phyloP scores from a whole-genome alignment of 1,140 invertebrate genomes.

The Thereuonema tuberculata region DNA sequence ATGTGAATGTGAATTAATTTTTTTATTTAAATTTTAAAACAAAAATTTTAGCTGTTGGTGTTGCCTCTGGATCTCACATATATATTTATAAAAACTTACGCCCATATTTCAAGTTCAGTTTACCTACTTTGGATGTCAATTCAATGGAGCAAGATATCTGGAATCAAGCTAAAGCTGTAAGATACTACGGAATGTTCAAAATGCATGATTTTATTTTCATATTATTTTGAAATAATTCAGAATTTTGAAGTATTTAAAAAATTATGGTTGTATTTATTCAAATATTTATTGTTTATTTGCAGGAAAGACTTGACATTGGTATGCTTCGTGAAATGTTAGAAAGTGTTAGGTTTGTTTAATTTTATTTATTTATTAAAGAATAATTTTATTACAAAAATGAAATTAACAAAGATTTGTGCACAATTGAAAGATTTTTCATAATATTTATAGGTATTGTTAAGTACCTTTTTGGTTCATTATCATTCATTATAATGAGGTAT shows the following conservation, averaged over 20 bases:
- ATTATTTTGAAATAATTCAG: background rate
- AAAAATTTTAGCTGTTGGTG: constrained; percentile 63
- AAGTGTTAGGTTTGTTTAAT: constrained; percentile 26
- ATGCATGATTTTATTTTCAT: background rate
- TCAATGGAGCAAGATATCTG: constrained; percentile 64
- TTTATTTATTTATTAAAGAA: constrained; percentile 2
- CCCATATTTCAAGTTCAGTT: constrained; percentile 84
- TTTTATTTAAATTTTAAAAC: no score
- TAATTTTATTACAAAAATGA: constrained; percentile 10
- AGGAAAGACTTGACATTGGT: constrained; percentile 31
- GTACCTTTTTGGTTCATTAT: background rate
- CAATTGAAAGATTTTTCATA: background rate
- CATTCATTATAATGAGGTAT: background rate
- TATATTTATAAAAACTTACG: constrained; percentile 87
- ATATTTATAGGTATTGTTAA: background rate
- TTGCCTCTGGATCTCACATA: constrained; percentile 73
- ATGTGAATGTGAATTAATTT: no score
- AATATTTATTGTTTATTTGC: constrained; percentile 15
- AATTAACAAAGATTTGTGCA: background rate
- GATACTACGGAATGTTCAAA: no score
- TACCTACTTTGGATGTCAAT: constrained; percentile 60
- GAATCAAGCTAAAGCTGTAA: constrained; percentile 34
- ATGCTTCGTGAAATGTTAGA: constrained; percentile 31
- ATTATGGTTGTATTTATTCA: background rate
- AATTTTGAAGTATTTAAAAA: background rate